Base-by-base conservation (phyloP, 2,888 invertebrate species). In the Limnephilus rhombicus region DNA sequence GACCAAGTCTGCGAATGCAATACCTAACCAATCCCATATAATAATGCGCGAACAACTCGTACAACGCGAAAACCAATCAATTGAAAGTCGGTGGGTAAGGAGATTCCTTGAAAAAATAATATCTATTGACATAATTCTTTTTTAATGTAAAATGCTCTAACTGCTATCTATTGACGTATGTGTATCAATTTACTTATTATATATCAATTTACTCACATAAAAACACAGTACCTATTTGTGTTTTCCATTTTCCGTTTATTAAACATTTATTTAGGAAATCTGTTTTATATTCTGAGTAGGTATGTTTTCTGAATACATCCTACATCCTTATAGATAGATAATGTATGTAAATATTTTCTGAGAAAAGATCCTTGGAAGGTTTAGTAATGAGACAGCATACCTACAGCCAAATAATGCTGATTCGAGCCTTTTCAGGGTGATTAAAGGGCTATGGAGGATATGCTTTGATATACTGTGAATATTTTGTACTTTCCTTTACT, bases 321-420 rank as follows among this genome's bases (percentile, higher is more conserved):
- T 82, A 31, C 82, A 12, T 34, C 31, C 34, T 34, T 82, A 31
- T 45, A 45, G 45, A 31, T 45, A 45, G 45, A 49, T 34, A 82
- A 82, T 82, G 15, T 82, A 82, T 34, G 82, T 82, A 82, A 82
- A 82, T 34, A 15, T 9, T 82, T 82, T 82, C 82, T 34, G 29
- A 82, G 31, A 34, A 68, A 68, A 68, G 68, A 68, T 68, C 68
- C 24, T 68, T 24, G n/a, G 68, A 9, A 68, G 68, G 68, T 24
- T 68, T 68, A 68, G 68, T 9, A 68, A 68, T n/a, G 24, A 68
- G 68, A 9, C 68, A 68, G 9, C 68, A 68, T 68, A 68, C 68
- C 53, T 53, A 53, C 53, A 53, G 18, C 53, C 53, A 53, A 53
- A 53, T 49, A 53, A 53, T 49, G 53, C 53, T 53, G 53, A 53